Conservation (phyloP, 1,140 invertebrate species). For the Apis mellifera region Amel_HAv3.1 CM009934.2:1927501-1928000, state of each 20-base stretch:
- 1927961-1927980: too few species aligned
- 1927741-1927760: slow-evolving; percentile 96
- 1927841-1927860: too few species aligned
- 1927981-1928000: too few species aligned
- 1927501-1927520: neutral
- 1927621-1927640: slow-evolving; percentile 86
- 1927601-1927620: slow-evolving; percentile 88
- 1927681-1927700: slow-evolving; percentile 86
- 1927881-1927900: too few species aligned
- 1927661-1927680: slow-evolving; percentile 68
- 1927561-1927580: slow-evolving; percentile 94
- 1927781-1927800: neutral
- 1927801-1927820: too few species aligned
- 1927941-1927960: too few species aligned
- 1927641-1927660: slow-evolving; percentile 81
- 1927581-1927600: slow-evolving; percentile 91
- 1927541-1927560: slow-evolving; percentile 92
- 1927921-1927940: too few species aligned
- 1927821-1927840: too few species aligned
- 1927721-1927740: slow-evolving; percentile 97
- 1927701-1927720: slow-evolving; percentile 94
- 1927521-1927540: slow-evolving; percentile 81
- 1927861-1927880: too few species aligned
- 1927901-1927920: too few species aligned
- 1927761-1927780: slow-evolving; percentile 57